phyloP scores from a whole-genome alignment of 2,113 vertebrate species.

The Carassius auratus region DNA sequence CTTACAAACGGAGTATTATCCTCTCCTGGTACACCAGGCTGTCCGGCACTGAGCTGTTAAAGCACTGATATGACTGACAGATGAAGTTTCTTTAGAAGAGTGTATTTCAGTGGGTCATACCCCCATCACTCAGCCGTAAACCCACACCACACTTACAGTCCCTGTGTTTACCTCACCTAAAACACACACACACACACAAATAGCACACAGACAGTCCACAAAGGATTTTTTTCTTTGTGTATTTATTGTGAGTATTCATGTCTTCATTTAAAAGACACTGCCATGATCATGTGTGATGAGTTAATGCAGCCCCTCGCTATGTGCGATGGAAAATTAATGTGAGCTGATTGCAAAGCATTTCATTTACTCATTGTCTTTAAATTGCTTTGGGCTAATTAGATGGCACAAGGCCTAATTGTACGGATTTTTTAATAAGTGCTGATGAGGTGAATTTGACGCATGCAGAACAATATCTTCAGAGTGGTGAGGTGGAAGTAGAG shows the following conservation, averaged over 20 bases:
- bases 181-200: not conserved
- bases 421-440: slow-evolving; percentile 2
- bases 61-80: slow-evolving; percentile 45
- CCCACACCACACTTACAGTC: slow-evolving; percentile 1
- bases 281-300: not conserved
- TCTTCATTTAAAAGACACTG: not conserved
- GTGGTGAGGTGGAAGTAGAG: not conserved
- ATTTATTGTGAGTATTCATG: not conserved
- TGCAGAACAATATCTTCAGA: not conserved
- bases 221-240: not conserved
- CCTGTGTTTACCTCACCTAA: slow-evolving; percentile 6
- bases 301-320: slow-evolving; percentile 8
- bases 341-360: slow-evolving; percentile 38
- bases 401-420: slow-evolving; percentile 24
- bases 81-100: slow-evolving; percentile 44
- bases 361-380: slow-evolving; percentile 48
- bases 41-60: slow-evolving; percentile 29
- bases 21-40: slow-evolving; percentile 33
- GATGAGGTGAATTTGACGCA: not conserved
- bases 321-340: slow-evolving; percentile 47
- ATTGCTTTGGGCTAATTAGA: slow-evolving; percentile 34
- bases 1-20: slow-evolving; percentile 40
- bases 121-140: slow-evolving; percentile 47
- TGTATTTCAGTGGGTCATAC: slow-evolving; percentile 46
- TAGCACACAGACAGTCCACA: not conserved